A percentile compares a stretch with the other conserved stretches of the same genome.
Evolutionary conservation across 2,888 invertebrate species (phyloP).

Genomic region (Volucella bombylans): DNA sequence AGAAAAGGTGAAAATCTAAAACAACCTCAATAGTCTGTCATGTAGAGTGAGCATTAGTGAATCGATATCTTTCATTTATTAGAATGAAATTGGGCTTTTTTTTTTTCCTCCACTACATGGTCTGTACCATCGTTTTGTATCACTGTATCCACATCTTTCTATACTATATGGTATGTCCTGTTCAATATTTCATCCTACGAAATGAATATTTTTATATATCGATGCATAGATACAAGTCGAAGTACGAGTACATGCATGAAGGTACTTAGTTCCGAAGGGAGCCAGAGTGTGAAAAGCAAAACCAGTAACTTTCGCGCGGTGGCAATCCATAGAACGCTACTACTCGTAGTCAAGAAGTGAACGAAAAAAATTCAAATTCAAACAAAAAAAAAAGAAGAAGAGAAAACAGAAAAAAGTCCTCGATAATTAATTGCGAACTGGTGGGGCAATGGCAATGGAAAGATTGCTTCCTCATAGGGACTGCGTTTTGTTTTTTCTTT

Average conservation of each 20-base stretch:
- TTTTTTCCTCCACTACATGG: not conserved
- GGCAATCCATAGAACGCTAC: slow-evolving; percentile 17
- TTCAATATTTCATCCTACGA: slow-evolving; percentile 18
- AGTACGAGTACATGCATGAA: slow-evolving; percentile 2
- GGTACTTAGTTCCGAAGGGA: not conserved
- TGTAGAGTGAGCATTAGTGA: slow-evolving; percentile 43
- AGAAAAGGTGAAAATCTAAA: slow-evolving; percentile 54
- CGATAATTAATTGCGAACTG: slow-evolving; percentile 65
- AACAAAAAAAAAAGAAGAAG: no score
- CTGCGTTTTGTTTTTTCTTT: slow-evolving; percentile 12
- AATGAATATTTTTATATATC: slow-evolving; percentile 6
- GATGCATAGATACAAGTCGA: slow-evolving; percentile 1
- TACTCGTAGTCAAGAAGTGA: slow-evolving; percentile 15
- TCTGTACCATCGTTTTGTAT: not conserved
- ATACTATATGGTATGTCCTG: slow-evolving; percentile 2
- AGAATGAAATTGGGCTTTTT: slow-evolving; percentile 59
- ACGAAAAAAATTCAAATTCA: no score
- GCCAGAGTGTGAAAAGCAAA: slow-evolving; percentile 43
- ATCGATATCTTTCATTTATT: slow-evolving; percentile 60
- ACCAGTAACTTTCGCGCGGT: slow-evolving; percentile 34
- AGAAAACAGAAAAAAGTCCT: slow-evolving; percentile 14
- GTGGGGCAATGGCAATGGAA: slow-evolving; percentile 41
- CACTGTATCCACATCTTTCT: not conserved
- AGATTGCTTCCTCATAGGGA: slow-evolving; percentile 40
- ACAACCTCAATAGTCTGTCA: slow-evolving; percentile 62